Conservation (phyloP, 2,888 invertebrate species). For the Limnephilus auricula region DNA sequence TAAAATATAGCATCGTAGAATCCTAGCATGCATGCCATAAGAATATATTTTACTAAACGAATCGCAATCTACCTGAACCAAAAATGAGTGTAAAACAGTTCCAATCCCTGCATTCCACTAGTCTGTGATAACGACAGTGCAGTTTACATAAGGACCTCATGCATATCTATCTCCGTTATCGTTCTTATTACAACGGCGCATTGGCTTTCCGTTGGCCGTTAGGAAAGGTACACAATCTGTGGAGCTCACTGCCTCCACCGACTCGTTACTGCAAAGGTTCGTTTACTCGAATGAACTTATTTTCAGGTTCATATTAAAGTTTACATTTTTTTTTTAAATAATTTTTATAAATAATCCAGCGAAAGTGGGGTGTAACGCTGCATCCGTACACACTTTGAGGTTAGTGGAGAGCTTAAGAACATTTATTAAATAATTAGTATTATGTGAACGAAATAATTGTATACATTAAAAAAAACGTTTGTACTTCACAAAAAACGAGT, state of each 20-base stretch:
- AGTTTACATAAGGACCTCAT: constrained; percentile 40
- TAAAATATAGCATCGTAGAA: neutral
- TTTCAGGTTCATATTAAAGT: neutral
- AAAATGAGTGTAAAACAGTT: neutral
- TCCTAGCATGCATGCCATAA: too few species aligned
- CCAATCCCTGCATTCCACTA: neutral
- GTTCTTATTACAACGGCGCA: constrained; percentile 37
- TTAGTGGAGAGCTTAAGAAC: too few species aligned
- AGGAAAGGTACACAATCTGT: constrained; percentile 6
- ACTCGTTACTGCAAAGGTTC: constrained; percentile 6
- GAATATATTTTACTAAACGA: neutral
- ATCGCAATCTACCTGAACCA: neutral
- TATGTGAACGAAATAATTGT: too few species aligned
- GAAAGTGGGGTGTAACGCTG: neutral
- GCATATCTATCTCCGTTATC: constrained; percentile 35
- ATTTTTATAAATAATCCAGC: too few species aligned
- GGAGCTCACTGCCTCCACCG: constrained; percentile 5
- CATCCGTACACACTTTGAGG: neutral
- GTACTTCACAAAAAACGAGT: too few species aligned
- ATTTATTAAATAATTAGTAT: too few species aligned
- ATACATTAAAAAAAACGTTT: too few species aligned
- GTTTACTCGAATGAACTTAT: neutral
- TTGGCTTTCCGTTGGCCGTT: constrained; percentile 32
- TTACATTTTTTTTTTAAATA: too few species aligned
- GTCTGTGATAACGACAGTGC: neutral